Evolutionary conservation across 2,888 invertebrate genomes (phyloP).

Genomic region (Oscheius sp.): DNA sequence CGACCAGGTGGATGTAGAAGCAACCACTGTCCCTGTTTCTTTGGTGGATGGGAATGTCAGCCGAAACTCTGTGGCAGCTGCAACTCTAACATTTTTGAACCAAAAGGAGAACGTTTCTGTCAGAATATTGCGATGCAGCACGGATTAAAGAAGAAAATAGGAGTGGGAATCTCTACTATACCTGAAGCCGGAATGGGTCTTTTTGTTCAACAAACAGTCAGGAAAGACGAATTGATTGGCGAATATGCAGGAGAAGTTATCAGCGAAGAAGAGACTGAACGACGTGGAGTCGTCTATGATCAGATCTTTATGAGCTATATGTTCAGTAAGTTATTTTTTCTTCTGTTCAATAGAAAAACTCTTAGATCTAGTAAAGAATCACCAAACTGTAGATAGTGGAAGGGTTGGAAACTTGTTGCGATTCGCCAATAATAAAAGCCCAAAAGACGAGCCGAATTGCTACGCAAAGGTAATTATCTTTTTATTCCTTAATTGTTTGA

Average conservation of each 20-base stretch:
- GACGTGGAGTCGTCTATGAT: slow-evolving; percentile 98
- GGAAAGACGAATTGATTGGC: slow-evolving; percentile 93
- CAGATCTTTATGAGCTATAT: slow-evolving; percentile 99
- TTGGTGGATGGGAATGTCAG: slow-evolving; percentile 30
- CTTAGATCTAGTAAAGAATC: slow-evolving; percentile 40
- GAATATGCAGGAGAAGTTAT: slow-evolving; percentile 98
- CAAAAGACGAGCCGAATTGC: slow-evolving; percentile 93
- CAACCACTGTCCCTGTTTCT: slow-evolving; percentile 11
- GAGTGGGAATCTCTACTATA: slow-evolving; percentile 3
- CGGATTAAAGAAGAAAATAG: slow-evolving; percentile 1
- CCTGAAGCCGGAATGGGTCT: slow-evolving; percentile 92
- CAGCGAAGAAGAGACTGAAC: slow-evolving; percentile 96
- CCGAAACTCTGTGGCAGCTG: slow-evolving; percentile 17
- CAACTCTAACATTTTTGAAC: neutral
- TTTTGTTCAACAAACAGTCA: slow-evolving; percentile 89
- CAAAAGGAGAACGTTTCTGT: neutral
- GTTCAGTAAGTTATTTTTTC: slow-evolving; percentile 75
- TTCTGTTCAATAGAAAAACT: neutral
- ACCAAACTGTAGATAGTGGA: slow-evolving; percentile 89
- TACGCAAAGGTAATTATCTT: slow-evolving; percentile 77
- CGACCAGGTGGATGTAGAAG: slow-evolving; percentile 8
- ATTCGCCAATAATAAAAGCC: slow-evolving; percentile 99
- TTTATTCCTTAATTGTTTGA: slow-evolving; percentile 17
- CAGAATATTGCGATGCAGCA: slow-evolving; percentile 3
- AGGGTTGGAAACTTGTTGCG: slow-evolving; percentile 98